Conservation (phyloP, 2,113 vertebrate genomes). For the Calyptommatus sinebrachiatus region DNA sequence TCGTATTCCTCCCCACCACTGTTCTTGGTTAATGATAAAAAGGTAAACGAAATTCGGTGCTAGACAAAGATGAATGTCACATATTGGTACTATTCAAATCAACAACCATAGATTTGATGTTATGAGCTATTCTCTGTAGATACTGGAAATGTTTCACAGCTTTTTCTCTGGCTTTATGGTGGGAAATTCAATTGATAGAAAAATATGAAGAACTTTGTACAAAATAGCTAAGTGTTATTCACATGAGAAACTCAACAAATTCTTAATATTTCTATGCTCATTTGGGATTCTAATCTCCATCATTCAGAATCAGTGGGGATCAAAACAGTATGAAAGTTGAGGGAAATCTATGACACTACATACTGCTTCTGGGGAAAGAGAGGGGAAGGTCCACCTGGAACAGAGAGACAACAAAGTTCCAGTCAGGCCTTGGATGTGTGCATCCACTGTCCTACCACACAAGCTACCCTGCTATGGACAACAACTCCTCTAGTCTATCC, state of each 20-base stretch:
- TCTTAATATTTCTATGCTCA: background rate
- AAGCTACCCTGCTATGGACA: no score
- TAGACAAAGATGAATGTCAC: constrained; percentile 39
- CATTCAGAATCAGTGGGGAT: no score
- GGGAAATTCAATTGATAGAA: background rate
- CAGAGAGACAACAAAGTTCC: no score
- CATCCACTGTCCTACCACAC: no score
- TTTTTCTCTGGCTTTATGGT: background rate
- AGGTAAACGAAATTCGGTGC: constrained; percentile 39
- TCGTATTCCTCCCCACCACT: background rate
- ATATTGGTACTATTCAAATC: constrained; percentile 52
- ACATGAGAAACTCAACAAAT: background rate
- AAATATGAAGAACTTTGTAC: background rate
- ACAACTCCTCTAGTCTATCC: no score
- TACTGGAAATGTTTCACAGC: constrained; percentile 42
- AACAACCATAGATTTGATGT: constrained; percentile 9
- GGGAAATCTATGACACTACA: no score
- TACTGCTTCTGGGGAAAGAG: no score
- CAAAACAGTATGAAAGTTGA: no score
- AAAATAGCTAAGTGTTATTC: background rate
- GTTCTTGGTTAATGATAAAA: constrained; percentile 21
- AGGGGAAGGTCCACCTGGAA: no score
- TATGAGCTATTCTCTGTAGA: constrained; percentile 44
- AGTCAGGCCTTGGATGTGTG: no score
- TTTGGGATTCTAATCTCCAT: background rate